Base-by-base conservation (phyloP, 2,113 vertebrate genomes). In the Rana temporaria region DNA sequence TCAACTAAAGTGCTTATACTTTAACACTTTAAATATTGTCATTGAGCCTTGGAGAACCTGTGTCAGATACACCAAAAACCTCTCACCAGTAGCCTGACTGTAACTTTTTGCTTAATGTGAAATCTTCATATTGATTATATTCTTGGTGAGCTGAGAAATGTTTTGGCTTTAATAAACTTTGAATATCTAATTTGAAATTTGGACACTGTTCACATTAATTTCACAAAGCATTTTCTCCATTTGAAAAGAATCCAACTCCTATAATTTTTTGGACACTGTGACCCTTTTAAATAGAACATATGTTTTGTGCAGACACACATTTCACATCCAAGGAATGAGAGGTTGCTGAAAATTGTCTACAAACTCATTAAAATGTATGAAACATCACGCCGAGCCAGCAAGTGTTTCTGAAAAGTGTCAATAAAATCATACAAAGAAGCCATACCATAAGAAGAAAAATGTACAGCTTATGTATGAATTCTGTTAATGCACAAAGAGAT, bases 231-330 rank as follows among this genome's bases (percentile, higher is more conserved):
- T 75, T 82, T 82, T 82, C 71, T 75, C 20, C 53, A 75, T 68
- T 75, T 75, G 80, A 82, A 82, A 38, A 32, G 6, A 75, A 73
- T 67, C 71, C 71, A 82, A 82, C 60, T 59, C 75, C 62, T 75
- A 82, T 73, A 82, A 59, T 75, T 82, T 67, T 74, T 75, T 82
- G 80, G 71, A 75, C 62, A 74, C 30, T 17, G 26, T 30, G 70
- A 82, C 71, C 80, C 63, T 82, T 75, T 66, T 75, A 82, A 82
- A 82, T 53, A 59, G 71, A 82, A 75, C 71, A 82, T 82, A 82
- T 75, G 71, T 75, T 82, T 57, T 75, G 30, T 67, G 63, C 63
- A 82, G 80, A 57, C 52, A 75, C 22, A 75, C 59, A 82, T 48
- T 67, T 82, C 60, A 24, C 60, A 81, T 66, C 26, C 48, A 52